phyloP scores from a whole-genome alignment of 2,888 invertebrate species.

The Mesorhabditis spiculigera region DNA sequence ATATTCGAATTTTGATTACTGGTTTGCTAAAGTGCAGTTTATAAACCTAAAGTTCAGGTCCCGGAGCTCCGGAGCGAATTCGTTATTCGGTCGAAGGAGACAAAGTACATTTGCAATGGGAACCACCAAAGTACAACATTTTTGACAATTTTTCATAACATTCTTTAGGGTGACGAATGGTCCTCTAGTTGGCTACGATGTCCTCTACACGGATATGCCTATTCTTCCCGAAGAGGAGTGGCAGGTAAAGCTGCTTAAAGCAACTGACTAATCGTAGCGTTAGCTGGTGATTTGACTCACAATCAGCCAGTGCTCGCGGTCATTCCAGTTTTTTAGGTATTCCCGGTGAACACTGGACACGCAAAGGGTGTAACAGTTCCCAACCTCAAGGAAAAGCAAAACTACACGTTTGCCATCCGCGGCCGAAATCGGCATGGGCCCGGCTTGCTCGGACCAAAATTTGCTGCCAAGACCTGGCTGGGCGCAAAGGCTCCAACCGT shows the following conservation, averaged over 20 bases:
- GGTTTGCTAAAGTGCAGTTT: constrained; percentile 17
- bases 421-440: constrained; percentile 53
- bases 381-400: constrained; percentile 47
- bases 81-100: constrained; percentile 55
- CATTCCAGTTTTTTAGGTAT: constrained; percentile 16
- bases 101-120: constrained; percentile 50
- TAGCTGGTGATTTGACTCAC: neutral
- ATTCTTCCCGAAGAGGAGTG: constrained; percentile 44
- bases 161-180: constrained; percentile 43
- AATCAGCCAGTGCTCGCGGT: neutral
- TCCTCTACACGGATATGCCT: constrained; percentile 52
- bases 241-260: constrained; percentile 20
- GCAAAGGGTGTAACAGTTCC: constrained; percentile 36
- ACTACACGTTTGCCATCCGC: constrained; percentile 50
- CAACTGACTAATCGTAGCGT: neutral
- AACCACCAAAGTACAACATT: constrained; percentile 31
- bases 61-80: constrained; percentile 50
- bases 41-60: constrained; percentile 26
- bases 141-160: no score
- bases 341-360: constrained; percentile 37
- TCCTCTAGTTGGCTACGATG: constrained; percentile 53
- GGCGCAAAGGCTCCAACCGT: constrained; percentile 40
- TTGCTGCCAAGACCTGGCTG: constrained; percentile 50
- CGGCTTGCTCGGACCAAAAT: constrained; percentile 45
- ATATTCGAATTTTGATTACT: constrained; percentile 19